These are phyloP conservation scores for Limnephilus lunatus DNA, from an alignment of 2,888 invertebrate genomes.

Conservation along the genomic window DNA sequence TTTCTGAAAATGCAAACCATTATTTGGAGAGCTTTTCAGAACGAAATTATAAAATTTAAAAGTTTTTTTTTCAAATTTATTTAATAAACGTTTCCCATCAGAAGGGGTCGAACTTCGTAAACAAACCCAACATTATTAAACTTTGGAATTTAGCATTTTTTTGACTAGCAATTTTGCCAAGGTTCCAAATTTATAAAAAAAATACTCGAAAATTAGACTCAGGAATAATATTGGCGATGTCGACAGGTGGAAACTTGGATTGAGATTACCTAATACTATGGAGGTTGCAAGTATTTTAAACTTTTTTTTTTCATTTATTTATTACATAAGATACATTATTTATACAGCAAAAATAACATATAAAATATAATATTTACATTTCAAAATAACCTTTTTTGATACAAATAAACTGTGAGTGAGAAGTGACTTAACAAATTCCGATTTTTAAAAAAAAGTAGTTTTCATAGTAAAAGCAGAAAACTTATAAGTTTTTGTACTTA, in stretches of 20 bases:
- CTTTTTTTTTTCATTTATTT: no score
- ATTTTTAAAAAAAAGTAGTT: no score
- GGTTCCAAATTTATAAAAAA: background rate
- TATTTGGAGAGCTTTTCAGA: background rate
- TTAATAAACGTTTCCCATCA: background rate
- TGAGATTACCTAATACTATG: background rate
- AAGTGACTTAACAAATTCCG: no score
- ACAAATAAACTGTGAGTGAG: no score
- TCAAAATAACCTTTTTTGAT: no score
- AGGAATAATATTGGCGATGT: background rate
- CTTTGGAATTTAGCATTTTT: background rate
- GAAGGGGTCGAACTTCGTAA: background rate
- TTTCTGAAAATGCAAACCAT: no score
- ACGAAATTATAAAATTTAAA: background rate
- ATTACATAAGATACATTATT: no score
- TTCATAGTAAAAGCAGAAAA: no score
- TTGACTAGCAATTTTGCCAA: background rate
- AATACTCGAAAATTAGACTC: background rate
- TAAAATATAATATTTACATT: no score
- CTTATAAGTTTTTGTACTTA: no score
- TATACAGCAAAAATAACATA: no score
- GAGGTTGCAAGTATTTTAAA: background rate
- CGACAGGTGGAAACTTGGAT: background rate
- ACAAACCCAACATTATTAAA: background rate
- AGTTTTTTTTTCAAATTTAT: background rate